Percentiles rank a stretch among this genome's conserved stretches.
Evolutionary conservation across 1,140 invertebrate genomes (phyloP).

Genomic region (Leptopilina boulardi): DNA sequence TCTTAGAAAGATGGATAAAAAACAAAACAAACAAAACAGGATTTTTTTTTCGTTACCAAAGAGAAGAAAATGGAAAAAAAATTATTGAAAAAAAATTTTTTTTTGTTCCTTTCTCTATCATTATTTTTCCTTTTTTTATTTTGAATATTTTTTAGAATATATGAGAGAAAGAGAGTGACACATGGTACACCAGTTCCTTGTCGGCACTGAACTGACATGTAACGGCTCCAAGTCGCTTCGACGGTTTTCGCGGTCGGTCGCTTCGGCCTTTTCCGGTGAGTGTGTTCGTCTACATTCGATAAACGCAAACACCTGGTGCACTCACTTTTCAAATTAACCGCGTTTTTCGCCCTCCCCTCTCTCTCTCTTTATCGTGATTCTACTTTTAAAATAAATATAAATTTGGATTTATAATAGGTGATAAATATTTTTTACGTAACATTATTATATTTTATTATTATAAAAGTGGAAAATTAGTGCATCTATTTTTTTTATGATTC

Average conservation of each 20-base stretch:
- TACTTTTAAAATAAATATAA: no score
- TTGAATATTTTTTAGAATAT: not conserved
- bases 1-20: not conserved
- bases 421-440: no score
- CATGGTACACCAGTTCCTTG: conserved; percentile 36
- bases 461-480: no score
- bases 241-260: conserved; percentile 31
- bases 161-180: conserved; percentile 28
- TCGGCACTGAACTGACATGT: conserved; percentile 47
- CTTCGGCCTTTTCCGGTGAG: conserved; percentile 34
- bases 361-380: no score
- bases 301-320: not conserved
- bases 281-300: conserved; percentile 24
- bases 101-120: no score
- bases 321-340: conserved; percentile 26
- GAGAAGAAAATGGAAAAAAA: not conserved
- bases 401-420: no score
- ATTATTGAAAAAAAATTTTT: not conserved
- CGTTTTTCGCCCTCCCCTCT: not conserved
- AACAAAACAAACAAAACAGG: not conserved
- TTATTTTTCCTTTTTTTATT: conserved; percentile 18
- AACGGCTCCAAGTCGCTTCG: conserved; percentile 29
- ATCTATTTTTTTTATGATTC: no score
- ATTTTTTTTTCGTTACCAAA: not conserved
- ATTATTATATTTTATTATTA: no score